Evolutionary conservation across 2,888 invertebrate genomes (phyloP).

Genomic region (Netelia fuscicornis): DNA sequence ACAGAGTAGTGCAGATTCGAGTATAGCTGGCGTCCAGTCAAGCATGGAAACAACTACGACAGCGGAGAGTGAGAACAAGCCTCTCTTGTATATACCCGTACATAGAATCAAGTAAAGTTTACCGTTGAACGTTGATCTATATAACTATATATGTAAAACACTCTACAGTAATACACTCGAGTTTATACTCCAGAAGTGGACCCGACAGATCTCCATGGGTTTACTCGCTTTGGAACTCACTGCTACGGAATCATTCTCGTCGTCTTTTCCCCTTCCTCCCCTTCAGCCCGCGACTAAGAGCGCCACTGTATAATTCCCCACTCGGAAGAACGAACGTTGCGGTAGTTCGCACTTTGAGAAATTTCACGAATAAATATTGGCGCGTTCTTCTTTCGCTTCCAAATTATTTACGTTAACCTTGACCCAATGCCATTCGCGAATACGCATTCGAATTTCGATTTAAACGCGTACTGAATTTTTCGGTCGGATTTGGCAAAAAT

Average conservation of each 20-base stretch:
- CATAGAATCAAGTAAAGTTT: slow-evolving; percentile 53
- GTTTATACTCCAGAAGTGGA: slow-evolving; percentile 1
- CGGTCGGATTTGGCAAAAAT: background rate
- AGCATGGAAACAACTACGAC: slow-evolving; percentile 35
- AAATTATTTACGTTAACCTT: background rate
- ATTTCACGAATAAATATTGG: slow-evolving; percentile 7
- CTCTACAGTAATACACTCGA: background rate
- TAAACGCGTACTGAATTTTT: no score
- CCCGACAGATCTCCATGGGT: slow-evolving; percentile 43
- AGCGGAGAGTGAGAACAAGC: slow-evolving; percentile 39
- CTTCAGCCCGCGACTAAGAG: slow-evolving; percentile 6
- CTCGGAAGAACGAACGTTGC: background rate
- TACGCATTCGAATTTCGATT: no score
- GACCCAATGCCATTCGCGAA: background rate
- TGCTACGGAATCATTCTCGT: slow-evolving; percentile 22
- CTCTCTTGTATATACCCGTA: slow-evolving; percentile 13
- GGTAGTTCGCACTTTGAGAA: slow-evolving; percentile 1
- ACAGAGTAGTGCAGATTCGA: slow-evolving; percentile 32
- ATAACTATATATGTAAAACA: background rate
- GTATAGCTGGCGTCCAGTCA: slow-evolving; percentile 39
- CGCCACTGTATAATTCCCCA: background rate
- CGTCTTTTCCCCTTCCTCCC: background rate
- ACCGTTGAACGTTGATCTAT: slow-evolving; percentile 21
- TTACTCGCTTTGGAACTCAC: slow-evolving; percentile 40
- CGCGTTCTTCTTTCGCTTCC: background rate